These are phyloP conservation scores for Zosterops japonicus DNA, from an alignment of 2,113 vertebrate species.

Conservation along the genomic window DNA sequence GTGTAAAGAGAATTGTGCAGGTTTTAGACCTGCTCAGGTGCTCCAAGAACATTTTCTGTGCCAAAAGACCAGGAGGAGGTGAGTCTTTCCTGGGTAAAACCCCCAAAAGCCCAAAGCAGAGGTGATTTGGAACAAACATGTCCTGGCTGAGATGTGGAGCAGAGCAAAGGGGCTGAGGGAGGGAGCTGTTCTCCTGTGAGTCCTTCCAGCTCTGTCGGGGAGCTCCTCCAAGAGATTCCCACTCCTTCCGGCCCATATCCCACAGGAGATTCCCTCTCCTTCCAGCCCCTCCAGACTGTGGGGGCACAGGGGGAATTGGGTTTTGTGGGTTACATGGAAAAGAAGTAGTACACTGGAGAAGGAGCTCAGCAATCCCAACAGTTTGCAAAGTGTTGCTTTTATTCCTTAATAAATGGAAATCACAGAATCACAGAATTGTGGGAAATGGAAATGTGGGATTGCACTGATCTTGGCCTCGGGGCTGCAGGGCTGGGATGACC, in stretches of 20 bases:
- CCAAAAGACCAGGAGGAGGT: background rate
- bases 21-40: accelerated
- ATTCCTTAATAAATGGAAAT: accelerated
- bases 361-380: accelerated
- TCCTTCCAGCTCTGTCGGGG: background rate
- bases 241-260: background rate
- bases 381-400: accelerated
- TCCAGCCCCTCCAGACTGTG: background rate
- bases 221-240: background rate
- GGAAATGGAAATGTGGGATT: accelerated
- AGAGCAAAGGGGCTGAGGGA: background rate
- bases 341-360: background rate
- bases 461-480: accelerated
- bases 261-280: background rate
- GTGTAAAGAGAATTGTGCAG: background rate
- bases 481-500: background rate
- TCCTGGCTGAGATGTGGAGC: background rate
- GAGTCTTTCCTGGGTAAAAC: background rate
- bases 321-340: accelerated
- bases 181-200: background rate
- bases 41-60: background rate
- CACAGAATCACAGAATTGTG: no score
- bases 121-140: background rate
- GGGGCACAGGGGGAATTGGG: accelerated
- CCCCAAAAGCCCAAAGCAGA: background rate